Percentiles rank a stretch among this genome's conserved stretches.
phyloP scores from a whole-genome alignment of 2,797 vertebrate genomes.

The Enteromius treurensis region DNA sequence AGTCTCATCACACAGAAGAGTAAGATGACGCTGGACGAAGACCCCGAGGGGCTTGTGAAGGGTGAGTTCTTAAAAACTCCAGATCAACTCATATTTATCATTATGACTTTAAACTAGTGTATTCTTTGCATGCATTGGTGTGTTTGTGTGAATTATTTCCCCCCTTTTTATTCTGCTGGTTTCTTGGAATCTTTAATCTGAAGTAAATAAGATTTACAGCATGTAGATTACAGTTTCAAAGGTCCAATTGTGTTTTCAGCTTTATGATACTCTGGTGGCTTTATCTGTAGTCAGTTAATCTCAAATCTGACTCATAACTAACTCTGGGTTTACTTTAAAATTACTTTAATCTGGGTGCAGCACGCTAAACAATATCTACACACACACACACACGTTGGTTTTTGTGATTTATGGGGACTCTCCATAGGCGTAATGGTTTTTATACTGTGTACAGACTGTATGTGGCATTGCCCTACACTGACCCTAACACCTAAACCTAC shows the following conservation, averaged over 20 bases:
- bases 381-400: not conserved
- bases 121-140: constrained; percentile 32
- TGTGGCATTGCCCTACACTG: no score
- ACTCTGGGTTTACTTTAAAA: no score
- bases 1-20: constrained; percentile 89
- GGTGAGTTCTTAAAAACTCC: constrained; percentile 74
- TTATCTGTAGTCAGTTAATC: not conserved
- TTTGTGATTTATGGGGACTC: no score
- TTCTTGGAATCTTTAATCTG: not conserved
- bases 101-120: not conserved
- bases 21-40: constrained; percentile 81
- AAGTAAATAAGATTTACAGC: not conserved
- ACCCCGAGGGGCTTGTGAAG: constrained; percentile 87
- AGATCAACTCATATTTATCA: not conserved
- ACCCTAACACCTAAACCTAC: no score
- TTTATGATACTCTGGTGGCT: not conserved
- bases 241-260: not conserved
- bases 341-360: not conserved
- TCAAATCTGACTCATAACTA: constrained; percentile 4
- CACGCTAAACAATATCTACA: not conserved
- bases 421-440: no score
- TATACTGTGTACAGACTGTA: no score
- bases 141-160: constrained; percentile 20
- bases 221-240: not conserved
- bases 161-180: not conserved